Base-by-base conservation (phyloP, 2,888 invertebrate species). In the Drosophila robusta region DNA sequence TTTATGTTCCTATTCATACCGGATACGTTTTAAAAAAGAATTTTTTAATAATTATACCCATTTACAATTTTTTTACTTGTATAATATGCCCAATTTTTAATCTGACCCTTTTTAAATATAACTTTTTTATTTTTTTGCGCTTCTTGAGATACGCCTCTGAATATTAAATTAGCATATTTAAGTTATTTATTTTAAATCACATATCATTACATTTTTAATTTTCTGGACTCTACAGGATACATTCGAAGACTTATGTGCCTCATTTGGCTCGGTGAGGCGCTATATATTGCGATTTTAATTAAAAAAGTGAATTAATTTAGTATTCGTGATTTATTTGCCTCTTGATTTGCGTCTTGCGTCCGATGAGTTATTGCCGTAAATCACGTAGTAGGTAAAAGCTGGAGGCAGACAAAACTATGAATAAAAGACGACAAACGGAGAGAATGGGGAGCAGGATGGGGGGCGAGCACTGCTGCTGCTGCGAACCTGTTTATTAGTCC, bases 401-500 rank as follows among this genome's bases (percentile, higher is more conserved):
- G 61, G 52, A 80, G 64, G 51, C 70, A 66, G 71, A 65, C 70
- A 70, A 78, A 77, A 89, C 83, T 79, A 74, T 71, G 80, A 75
- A 75, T 74, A 77, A 68, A 70, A 56, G 55, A 68, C 46, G 36
- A 64, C 41, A 62, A 26, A 26, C 4, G 29, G 29, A 8, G 22
- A 52, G 55, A 41, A 42, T 52, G 39, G 62, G 16, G 32, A 62
- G 45, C n/a, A 45, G 56, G 39, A 32, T 38, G 38, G 24, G 24
- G 42, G 50, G 41, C 7, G 46, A 38, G 47, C 22, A 36, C 41
- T 26, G 71, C 42, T 51, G 50, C 29, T 58, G 55, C 73, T 90
- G 90, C 80, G 90, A 91, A 90, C 90, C 91, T 91, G 90, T 90
- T 90, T 90, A 90, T 90, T 90, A 90, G 90, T 84, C 85, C 86